A percentile compares a stretch with the other conserved stretches of the same genome.
Conservation (phyloP, 2,888 invertebrate species). For the Orthonychiurus folsomi region DNA sequence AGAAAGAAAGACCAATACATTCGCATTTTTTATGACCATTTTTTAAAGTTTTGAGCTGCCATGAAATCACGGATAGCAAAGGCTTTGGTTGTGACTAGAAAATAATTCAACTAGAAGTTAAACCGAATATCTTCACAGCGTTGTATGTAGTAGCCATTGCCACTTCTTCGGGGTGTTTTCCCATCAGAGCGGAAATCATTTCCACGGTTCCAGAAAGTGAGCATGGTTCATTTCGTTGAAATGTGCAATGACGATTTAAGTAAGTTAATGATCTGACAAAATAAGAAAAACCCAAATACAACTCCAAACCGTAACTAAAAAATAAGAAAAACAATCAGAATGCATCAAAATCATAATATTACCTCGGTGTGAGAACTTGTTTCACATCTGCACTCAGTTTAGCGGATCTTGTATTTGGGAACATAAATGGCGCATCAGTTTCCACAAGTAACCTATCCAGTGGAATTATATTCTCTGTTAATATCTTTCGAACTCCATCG, state of each 20-base stretch:
- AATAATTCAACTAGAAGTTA: constrained; percentile 42
- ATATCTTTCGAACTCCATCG: constrained; percentile 71
- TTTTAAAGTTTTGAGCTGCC: too few relatives aligned
- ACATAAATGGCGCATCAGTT: constrained; percentile 94
- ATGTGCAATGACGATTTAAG: constrained; percentile 82
- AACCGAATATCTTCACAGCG: constrained; percentile 78
- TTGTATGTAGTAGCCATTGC: constrained; percentile 84
- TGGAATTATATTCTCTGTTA: constrained; percentile 71
- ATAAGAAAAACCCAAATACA: not conserved
- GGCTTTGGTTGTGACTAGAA: too few relatives aligned
- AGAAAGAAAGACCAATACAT: too few relatives aligned
- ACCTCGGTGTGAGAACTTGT: constrained; percentile 76
- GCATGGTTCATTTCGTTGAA: constrained; percentile 93
- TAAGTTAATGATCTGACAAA: constrained; percentile 61
- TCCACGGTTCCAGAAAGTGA: constrained; percentile 86
- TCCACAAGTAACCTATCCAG: constrained; percentile 77
- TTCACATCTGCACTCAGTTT: constrained; percentile 81
- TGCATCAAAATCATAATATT: constrained; percentile 26
- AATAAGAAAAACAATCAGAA: not conserved
- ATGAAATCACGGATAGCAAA: too few relatives aligned
- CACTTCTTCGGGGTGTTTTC: constrained; percentile 76
- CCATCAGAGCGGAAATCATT: constrained; percentile 74
- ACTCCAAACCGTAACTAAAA: not conserved
- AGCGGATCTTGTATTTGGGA: constrained; percentile 85
- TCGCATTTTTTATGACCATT: too few relatives aligned